These are phyloP conservation scores for Drosophila repletoides DNA, from an alignment of 1,140 invertebrate genomes.

Conservation along the genomic window DNA sequence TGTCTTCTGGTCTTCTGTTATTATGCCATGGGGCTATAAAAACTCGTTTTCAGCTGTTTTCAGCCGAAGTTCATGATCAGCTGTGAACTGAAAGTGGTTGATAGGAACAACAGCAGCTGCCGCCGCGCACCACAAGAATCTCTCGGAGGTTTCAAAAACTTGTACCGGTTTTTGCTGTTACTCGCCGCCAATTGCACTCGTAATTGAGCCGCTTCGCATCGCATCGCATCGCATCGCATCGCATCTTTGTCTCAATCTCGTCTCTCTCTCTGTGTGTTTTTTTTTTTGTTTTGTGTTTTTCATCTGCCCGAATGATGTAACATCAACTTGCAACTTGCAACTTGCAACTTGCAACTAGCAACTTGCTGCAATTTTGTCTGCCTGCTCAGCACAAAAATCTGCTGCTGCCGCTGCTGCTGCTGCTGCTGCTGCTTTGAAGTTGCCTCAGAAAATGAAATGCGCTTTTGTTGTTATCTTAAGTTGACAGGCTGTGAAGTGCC, in stretches of 20 bases:
- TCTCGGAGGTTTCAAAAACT: constrained; percentile 19
- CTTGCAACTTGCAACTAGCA: constrained; percentile 50
- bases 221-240: constrained; percentile 6
- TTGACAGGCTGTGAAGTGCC: constrained; percentile 35
- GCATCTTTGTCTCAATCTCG: constrained; percentile 36
- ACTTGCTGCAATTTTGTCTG: constrained; percentile 35
- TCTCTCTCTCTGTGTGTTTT: constrained; percentile 3
- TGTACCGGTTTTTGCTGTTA: constrained; percentile 76
- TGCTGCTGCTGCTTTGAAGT: constrained; percentile 57
- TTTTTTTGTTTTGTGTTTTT: neutral
- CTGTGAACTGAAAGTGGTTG: constrained; percentile 77
- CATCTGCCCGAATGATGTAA: constrained; percentile 64
- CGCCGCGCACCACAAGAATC: constrained; percentile 54
- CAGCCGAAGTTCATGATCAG: constrained; percentile 59
- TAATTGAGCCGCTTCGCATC: constrained; percentile 67
- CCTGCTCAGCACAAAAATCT: constrained; percentile 32
- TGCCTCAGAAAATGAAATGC: constrained; percentile 45
- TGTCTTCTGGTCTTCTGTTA: constrained; percentile 48
- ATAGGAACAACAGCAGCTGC: constrained; percentile 37
- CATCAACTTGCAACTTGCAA: constrained; percentile 48
- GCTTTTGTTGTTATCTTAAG: constrained; percentile 59
- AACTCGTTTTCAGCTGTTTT: constrained; percentile 77
- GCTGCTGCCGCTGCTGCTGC: too few species aligned
- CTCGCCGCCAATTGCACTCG: constrained; percentile 67
- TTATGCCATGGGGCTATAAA: constrained; percentile 72